Percentiles rank a stretch among this genome's conserved stretches.
Conservation (phyloP, 1,140 invertebrate genomes). For the Drosophila serrata region DNA sequence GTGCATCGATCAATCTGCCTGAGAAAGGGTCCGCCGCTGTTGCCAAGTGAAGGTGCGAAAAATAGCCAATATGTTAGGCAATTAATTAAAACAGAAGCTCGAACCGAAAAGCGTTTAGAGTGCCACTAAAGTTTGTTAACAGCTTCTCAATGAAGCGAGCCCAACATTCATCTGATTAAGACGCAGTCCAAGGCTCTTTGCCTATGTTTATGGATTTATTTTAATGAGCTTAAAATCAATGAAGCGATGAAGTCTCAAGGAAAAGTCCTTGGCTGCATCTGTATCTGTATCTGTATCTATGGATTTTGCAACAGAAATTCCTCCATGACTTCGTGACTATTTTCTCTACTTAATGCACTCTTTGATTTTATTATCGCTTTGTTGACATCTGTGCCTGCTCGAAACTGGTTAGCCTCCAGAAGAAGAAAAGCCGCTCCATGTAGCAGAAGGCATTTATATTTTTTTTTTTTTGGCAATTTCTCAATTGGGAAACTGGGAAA, state of each 20-base stretch:
- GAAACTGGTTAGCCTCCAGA: constrained; percentile 44
- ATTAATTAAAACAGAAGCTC: constrained; percentile 26
- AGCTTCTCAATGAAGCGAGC: neutral
- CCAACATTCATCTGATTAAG: neutral
- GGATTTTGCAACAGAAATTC: neutral
- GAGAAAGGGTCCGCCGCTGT: constrained; percentile 17
- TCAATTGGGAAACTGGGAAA: constrained; percentile 32
- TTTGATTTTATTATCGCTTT: constrained; percentile 41
- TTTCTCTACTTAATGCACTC: constrained; percentile 4
- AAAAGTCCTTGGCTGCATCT: constrained; percentile 5
- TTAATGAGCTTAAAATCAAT: constrained; percentile 6
- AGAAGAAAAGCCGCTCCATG: constrained; percentile 20
- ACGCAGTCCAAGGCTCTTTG: constrained; percentile 14
- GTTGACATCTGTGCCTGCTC: constrained; percentile 38
- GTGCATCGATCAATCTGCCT: neutral
- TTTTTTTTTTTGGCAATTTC: constrained; percentile 21
- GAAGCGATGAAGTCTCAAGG: neutral
- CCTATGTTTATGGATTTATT: constrained; percentile 1
- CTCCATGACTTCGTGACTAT: constrained; percentile 19
- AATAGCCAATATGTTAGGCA: constrained; percentile 1
- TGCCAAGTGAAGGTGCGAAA: constrained; percentile 35
- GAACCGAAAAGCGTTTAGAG: constrained; percentile 3
- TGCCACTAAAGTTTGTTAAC: constrained; percentile 12
- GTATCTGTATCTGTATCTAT: neutral
- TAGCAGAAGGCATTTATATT: constrained; percentile 10